Conservation (phyloP, 1,140 invertebrate genomes). For the Ips typographus region DNA sequence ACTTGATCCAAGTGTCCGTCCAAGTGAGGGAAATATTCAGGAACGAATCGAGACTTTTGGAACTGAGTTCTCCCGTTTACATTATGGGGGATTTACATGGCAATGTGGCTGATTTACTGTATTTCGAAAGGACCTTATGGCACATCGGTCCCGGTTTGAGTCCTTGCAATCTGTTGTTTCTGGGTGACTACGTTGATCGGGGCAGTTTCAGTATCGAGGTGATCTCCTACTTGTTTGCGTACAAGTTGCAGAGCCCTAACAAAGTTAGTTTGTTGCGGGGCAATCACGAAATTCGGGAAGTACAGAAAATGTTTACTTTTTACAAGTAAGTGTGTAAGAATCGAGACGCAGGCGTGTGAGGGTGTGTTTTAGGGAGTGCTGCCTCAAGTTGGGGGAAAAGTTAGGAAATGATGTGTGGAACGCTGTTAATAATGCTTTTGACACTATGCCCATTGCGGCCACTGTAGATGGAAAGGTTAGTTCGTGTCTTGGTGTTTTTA, state of each 20-base stretch:
- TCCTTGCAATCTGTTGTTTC: conserved; percentile 63
- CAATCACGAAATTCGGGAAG: conserved; percentile 65
- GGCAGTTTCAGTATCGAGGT: conserved; percentile 64
- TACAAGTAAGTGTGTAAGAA: conserved; percentile 54
- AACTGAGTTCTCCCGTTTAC: conserved; percentile 52
- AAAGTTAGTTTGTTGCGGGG: conserved; percentile 65
- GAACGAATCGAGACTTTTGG: conserved; percentile 51
- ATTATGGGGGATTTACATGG: conserved; percentile 55
- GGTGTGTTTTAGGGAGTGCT: conserved; percentile 57
- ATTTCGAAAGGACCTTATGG: conserved; percentile 54
- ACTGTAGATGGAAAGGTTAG: conserved; percentile 67
- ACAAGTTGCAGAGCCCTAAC: conserved; percentile 63
- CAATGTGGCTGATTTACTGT: conserved; percentile 53
- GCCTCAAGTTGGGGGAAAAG: conserved; percentile 65
- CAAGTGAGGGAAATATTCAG: conserved; percentile 49
- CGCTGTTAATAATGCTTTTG: conserved; percentile 69
- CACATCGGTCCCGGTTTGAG: conserved; percentile 49
- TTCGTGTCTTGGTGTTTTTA: neutral
- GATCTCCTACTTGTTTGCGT: conserved; percentile 64
- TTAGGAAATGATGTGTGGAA: conserved; percentile 66
- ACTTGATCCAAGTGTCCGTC: conserved; percentile 40
- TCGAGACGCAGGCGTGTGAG: neutral
- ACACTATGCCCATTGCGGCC: conserved; percentile 69
- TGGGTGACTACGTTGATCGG: conserved; percentile 71
- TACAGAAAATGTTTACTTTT: conserved; percentile 74